phyloP scores from a whole-genome alignment of 2,888 invertebrate genomes.

The Orgyia antiqua region DNA sequence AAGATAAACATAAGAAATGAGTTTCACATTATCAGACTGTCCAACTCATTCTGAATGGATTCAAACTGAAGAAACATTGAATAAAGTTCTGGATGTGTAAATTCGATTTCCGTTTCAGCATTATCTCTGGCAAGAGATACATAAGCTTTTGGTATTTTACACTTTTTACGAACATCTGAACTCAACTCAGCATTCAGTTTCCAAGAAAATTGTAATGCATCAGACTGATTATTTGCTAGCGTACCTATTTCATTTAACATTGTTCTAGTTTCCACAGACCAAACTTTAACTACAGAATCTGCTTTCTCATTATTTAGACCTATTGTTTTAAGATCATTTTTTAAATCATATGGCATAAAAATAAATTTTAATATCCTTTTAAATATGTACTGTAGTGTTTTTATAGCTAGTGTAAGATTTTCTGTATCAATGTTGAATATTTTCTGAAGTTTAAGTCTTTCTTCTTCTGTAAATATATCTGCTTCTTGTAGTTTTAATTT shows the following conservation, averaged over 20 bases:
- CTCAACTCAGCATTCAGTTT: slow-evolving; percentile 65
- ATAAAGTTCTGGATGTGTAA: slow-evolving; percentile 61
- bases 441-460: slow-evolving; percentile 51
- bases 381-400: slow-evolving; percentile 54
- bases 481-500: slow-evolving; percentile 50
- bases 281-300: slow-evolving; percentile 55
- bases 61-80: slow-evolving; percentile 64
- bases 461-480: slow-evolving; percentile 61
- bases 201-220: slow-evolving; percentile 49
- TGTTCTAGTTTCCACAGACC: slow-evolving; percentile 58
- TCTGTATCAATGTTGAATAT: slow-evolving; percentile 56
- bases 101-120: slow-evolving; percentile 49
- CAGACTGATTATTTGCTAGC: slow-evolving; percentile 31
- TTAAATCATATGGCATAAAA: slow-evolving; percentile 61
- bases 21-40: slow-evolving; percentile 47
- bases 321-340: slow-evolving; percentile 45
- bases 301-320: slow-evolving; percentile 54
- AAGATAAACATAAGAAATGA: too few species aligned
- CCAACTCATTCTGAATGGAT: slow-evolving; percentile 64
- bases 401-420: slow-evolving; percentile 45
- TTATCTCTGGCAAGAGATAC: slow-evolving; percentile 35
- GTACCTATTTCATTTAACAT: slow-evolving; percentile 49
- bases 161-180: slow-evolving; percentile 58
- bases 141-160: slow-evolving; percentile 62
- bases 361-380: slow-evolving; percentile 59